phyloP scores from a whole-genome alignment of 2,113 vertebrate species.

The Etia nguti region DNA sequence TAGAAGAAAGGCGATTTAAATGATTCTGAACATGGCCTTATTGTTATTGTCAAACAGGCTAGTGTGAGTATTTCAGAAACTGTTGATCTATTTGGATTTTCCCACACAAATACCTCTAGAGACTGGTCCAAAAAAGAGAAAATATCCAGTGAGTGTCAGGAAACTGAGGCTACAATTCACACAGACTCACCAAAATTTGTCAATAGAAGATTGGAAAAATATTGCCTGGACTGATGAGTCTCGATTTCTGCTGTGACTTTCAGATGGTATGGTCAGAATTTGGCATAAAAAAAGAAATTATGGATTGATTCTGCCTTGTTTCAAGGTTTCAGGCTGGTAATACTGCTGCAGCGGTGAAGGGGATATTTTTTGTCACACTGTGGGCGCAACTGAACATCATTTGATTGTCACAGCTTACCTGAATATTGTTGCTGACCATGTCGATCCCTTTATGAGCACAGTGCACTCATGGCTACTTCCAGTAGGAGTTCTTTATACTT shows the following conservation, averaged over 20 bases:
- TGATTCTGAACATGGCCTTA: background rate
- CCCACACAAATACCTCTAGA: background rate
- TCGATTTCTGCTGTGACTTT: background rate
- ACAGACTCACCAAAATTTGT: background rate
- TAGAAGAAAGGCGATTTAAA: background rate
- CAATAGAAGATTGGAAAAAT: background rate
- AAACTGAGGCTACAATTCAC: background rate
- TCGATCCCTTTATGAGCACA: background rate
- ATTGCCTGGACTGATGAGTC: background rate
- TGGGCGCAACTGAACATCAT: background rate
- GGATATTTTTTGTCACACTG: background rate
- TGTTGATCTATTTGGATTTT: background rate
- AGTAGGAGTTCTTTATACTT: background rate
- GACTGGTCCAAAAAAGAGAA: background rate
- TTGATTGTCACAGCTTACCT: background rate
- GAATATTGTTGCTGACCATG: background rate
- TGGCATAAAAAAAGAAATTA: background rate
- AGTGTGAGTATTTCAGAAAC: background rate
- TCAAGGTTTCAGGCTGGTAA: background rate
- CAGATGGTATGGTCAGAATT: background rate
- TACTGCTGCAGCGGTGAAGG: background rate
- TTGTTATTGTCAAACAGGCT: background rate
- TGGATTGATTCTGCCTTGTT: background rate
- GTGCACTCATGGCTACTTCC: background rate
- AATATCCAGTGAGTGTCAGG: background rate